These are phyloP conservation scores for Cottus gobio DNA, from an alignment of 2,113 vertebrate species.

Conservation along the genomic window DNA sequence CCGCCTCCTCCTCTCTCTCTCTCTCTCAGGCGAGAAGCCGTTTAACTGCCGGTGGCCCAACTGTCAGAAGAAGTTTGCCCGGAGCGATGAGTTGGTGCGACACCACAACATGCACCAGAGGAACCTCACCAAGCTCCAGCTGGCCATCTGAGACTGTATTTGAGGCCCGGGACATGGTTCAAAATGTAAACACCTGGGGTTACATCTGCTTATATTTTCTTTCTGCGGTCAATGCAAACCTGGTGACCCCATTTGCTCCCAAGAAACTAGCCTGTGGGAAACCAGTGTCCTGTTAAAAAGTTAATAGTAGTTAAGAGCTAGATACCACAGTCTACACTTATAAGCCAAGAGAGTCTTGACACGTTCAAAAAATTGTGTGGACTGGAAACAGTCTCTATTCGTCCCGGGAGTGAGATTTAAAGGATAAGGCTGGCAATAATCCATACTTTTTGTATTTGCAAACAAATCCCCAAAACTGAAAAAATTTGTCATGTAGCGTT, in stretches of 20 bases:
- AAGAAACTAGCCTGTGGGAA: neutral
- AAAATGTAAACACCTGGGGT: conserved; percentile 4
- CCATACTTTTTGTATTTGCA: neutral
- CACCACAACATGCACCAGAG: conserved; percentile 99
- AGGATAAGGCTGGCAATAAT: neutral
- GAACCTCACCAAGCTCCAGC: conserved; percentile 98
- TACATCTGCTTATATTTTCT: conserved; percentile 1
- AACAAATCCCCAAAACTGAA: neutral
- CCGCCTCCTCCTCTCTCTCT: neutral
- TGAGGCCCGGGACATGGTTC: neutral
- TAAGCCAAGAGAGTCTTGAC: neutral
- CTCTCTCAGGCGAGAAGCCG: conserved; percentile 93
- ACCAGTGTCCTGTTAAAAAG: neutral
- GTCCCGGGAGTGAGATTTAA: neutral
- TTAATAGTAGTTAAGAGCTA: neutral
- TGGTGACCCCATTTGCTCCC: neutral
- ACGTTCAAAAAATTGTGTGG: neutral
- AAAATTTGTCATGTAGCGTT: neutral
- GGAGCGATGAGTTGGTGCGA: conserved; percentile 97
- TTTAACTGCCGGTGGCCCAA: conserved; percentile 99
- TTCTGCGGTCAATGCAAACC: conserved; percentile 3
- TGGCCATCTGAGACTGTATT: conserved; percentile 87
- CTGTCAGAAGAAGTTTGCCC: conserved; percentile 99
- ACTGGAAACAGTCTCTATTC: neutral
- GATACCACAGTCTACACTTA: neutral